These are phyloP conservation scores for Ia io DNA, from an alignment of 2,113 vertebrate genomes.

Conservation along the genomic window DNA sequence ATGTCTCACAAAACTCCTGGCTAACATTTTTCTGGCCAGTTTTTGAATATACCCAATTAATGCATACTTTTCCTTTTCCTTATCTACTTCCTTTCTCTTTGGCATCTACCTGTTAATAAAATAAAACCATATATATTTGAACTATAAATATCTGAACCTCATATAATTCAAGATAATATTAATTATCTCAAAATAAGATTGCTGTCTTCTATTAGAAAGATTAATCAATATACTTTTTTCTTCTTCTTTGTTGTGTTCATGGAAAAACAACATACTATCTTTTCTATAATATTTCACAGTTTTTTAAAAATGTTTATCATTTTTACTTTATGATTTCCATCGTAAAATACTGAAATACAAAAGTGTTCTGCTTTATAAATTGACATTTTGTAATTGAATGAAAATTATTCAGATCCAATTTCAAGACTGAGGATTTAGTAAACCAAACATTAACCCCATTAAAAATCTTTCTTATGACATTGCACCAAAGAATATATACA, in stretches of 20 bases:
- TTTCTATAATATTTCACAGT: not conserved
- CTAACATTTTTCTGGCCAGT: not conserved
- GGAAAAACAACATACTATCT: not conserved
- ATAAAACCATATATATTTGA: not conserved
- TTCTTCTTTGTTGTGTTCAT: not conserved
- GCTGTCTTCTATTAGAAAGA: not conserved
- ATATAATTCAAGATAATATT: not conserved
- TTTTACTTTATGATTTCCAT: conserved; percentile 5
- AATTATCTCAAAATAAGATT: conserved; percentile 13
- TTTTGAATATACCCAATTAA: not conserved
- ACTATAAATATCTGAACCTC: not conserved
- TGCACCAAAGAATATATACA: not conserved
- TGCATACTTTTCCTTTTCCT: not conserved
- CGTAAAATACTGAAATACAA: not conserved
- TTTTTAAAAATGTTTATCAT: not conserved
- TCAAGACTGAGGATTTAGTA: not conserved
- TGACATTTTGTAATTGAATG: not conserved
- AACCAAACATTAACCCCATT: not conserved
- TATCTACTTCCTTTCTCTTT: not conserved
- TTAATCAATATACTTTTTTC: not conserved
- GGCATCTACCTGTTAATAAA: not conserved
- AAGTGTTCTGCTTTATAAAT: not conserved
- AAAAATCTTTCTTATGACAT: not conserved
- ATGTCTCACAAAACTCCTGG: not conserved
- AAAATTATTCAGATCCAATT: not conserved